These are phyloP conservation scores for Forbesichthys agassizii DNA, from an alignment of 2,113 vertebrate genomes.

Conservation along the genomic window DNA sequence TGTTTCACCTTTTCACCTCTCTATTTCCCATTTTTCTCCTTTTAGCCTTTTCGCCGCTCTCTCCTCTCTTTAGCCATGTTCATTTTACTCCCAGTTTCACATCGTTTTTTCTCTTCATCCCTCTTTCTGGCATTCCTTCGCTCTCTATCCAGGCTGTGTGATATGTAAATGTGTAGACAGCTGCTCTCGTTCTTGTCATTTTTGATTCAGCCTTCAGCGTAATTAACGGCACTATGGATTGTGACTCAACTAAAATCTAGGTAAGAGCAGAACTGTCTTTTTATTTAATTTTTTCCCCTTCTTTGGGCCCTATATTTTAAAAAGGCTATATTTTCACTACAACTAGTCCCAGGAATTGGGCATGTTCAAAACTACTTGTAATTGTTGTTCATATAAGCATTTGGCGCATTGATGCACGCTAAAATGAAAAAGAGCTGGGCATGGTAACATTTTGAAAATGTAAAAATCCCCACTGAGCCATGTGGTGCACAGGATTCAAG, in stretches of 20 bases:
- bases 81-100: slow-evolving; percentile 16
- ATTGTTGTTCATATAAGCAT: no score
- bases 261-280: slow-evolving; percentile 55
- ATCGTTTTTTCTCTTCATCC: slow-evolving; percentile 27
- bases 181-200: slow-evolving; percentile 70
- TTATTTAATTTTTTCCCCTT: not conserved
- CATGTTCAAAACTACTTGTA: no score
- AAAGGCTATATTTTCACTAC: no score
- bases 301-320: not conserved
- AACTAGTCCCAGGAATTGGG: no score
- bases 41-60: slow-evolving; percentile 14
- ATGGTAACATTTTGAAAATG: no score
- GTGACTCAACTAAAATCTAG: slow-evolving; percentile 70
- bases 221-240: slow-evolving; percentile 73
- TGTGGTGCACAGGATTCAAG: no score
- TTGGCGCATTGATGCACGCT: no score
- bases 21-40: slow-evolving; percentile 25
- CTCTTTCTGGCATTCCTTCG: slow-evolving; percentile 33
- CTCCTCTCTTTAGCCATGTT: slow-evolving; percentile 6
- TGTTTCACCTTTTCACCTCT: not conserved
- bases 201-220: slow-evolving; percentile 68
- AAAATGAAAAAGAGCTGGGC: no score
- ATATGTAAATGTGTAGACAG: slow-evolving; percentile 77
- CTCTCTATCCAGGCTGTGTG: slow-evolving; percentile 61
- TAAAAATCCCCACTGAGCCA: no score